These are phyloP conservation scores for Pempheris klunzingeri DNA, from an alignment of 2,797 vertebrate species.

Conservation along the genomic window DNA sequence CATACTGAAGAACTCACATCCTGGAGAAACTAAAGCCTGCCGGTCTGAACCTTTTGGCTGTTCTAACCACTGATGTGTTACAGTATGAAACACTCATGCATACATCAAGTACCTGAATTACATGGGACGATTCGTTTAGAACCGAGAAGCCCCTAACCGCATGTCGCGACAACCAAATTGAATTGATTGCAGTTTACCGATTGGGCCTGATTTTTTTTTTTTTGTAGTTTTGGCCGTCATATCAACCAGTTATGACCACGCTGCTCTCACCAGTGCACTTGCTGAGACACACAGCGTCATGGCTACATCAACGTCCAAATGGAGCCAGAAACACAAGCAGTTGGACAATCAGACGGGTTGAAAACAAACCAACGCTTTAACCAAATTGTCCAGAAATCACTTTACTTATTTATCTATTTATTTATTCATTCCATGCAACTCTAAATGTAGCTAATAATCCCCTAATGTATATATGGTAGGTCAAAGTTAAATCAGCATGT, in stretches of 20 bases:
- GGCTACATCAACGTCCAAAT: neutral
- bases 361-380: neutral
- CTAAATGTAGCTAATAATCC: neutral
- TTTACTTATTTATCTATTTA: too few relatives aligned
- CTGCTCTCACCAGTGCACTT: neutral
- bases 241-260: neutral
- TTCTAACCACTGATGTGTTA: neutral
- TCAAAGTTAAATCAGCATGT: neutral
- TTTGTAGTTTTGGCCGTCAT: neutral
- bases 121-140: neutral
- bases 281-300: neutral
- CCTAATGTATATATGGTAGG: too few relatives aligned
- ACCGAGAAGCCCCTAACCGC: neutral
- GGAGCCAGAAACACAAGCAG: neutral
- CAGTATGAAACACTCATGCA: neutral
- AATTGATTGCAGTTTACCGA: neutral
- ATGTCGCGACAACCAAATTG: neutral
- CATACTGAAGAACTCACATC: constrained; percentile 15
- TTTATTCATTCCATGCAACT: too few relatives aligned
- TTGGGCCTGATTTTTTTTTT: too few relatives aligned
- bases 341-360: neutral
- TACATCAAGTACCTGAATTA: neutral
- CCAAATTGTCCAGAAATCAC: neutral
- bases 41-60: neutral
- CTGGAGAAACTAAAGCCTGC: neutral